Evolutionary conservation across 2,888 invertebrate species (phyloP), one percentile per base, ranked within the genome.

Genomic region (Girardia tigrina): DNA sequence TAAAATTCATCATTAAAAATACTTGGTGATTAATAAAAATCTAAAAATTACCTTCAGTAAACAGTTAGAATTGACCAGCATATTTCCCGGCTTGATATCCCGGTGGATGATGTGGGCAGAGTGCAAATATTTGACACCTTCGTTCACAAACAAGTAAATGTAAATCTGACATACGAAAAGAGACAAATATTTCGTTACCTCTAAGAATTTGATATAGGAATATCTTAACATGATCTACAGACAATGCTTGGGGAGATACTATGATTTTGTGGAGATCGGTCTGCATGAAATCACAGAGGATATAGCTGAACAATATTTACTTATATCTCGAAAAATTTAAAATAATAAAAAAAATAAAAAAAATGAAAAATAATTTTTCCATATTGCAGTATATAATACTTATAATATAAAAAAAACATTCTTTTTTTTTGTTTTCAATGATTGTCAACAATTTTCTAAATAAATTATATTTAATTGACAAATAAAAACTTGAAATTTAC

Each of bases 211-310:
- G 98, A 87, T 98, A 98, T 82, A 98, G 91, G 89, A 98, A 98
- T 87, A 98, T 95, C 90, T 98, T 98, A 87, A 98, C 94, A 88
- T 98, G 98, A 88, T 98, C 98, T 80, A 94, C 90, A 82, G 95
- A 94, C 81, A 98, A 90, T 82, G 94, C 94, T 86, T 99, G 98
- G 80, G 95, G 94, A 81, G 97, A 97, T 82, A 98, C 97, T 86
- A 99, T 98, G 86, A 98, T 99, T 89, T 97, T 97, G 88, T 98
- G 98, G 82, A 99, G 89, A 88, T 98, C 98, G 86, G 94, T 95
- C 87, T 98, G 97, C 85, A 99, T 90, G 82, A 99, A 88, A 87
- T 98, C 98, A 80, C 97, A 98, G 86, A 98, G 92, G 85, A 98
- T 95, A 88, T 98, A 97, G 87, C 95, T 98, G 87, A 79, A 77